These are phyloP conservation scores for Megalops atlanticus DNA, from an alignment of 2,113 vertebrate species.

Conservation along the genomic window DNA sequence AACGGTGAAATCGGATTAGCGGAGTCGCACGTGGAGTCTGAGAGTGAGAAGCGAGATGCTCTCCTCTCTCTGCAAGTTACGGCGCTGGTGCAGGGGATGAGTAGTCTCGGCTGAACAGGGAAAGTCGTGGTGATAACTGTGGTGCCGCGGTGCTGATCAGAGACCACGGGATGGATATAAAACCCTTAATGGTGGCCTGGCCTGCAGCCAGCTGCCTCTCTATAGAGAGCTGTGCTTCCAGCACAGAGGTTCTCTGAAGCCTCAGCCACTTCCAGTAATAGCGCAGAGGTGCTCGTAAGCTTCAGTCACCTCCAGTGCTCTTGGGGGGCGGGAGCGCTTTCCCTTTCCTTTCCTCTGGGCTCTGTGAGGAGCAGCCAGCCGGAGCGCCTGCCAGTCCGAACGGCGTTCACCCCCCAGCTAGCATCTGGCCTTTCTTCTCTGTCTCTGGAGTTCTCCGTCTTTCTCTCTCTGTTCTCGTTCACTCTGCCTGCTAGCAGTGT, in stretches of 20 bases:
- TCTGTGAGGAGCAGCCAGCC: neutral
- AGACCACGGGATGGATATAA: too few species aligned
- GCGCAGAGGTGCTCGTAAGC: too few species aligned
- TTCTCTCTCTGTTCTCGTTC: constrained; percentile 5
- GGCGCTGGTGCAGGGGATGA: neutral
- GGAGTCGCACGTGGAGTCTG: neutral
- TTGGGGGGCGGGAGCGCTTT: neutral
- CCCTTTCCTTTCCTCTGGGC: neutral
- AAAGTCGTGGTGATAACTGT: too few species aligned
- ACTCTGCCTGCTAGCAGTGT: neutral
- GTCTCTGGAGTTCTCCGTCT: neutral
- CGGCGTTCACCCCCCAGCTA: neutral
- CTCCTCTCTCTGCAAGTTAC: too few species aligned
- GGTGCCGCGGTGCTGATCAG: too few species aligned
- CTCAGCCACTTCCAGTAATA: neutral
- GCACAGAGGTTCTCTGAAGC: too few species aligned
- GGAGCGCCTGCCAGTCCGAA: neutral
- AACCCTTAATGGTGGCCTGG: too few species aligned
- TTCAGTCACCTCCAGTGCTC: neutral
- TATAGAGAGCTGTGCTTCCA: too few species aligned
- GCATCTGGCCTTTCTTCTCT: neutral
- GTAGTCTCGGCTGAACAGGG: too few species aligned
- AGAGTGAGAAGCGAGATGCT: neutral
- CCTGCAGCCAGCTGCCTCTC: too few species aligned
- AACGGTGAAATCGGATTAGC: neutral